Conservation (phyloP, 1,140 invertebrate genomes). For the Acromyrmex echinatior region DNA sequence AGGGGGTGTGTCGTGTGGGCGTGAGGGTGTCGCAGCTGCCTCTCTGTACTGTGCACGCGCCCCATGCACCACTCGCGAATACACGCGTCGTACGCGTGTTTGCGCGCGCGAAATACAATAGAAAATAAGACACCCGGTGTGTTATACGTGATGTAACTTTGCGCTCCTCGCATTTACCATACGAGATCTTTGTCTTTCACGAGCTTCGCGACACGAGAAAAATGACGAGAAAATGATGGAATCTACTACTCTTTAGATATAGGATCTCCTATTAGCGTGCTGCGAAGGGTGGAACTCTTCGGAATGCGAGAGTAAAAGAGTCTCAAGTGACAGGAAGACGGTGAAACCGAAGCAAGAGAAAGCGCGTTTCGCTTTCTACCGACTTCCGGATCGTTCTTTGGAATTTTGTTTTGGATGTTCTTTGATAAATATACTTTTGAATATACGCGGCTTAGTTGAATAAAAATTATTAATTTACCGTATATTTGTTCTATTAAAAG, state of each 20-base stretch:
- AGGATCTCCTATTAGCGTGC: slow-evolving; percentile 70
- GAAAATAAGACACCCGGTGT: background rate
- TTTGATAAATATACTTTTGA: background rate
- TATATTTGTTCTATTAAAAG: too few species aligned
- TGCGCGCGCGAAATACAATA: slow-evolving; percentile 18
- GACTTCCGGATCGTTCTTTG: slow-evolving; percentile 69
- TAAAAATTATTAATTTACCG: background rate
- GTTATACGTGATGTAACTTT: background rate
- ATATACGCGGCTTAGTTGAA: background rate
- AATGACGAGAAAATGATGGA: background rate
- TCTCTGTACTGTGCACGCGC: slow-evolving; percentile 77
- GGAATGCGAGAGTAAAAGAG: slow-evolving; percentile 57
- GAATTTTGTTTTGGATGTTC: background rate
- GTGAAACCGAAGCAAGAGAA: slow-evolving; percentile 42
- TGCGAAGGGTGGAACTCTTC: slow-evolving; percentile 63
- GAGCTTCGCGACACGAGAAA: too few species aligned
- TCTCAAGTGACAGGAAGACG: slow-evolving; percentile 77
- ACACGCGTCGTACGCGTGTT: slow-evolving; percentile 7
- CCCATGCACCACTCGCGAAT: slow-evolving; percentile 50
- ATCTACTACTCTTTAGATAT: slow-evolving; percentile 59
- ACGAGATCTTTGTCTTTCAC: background rate
- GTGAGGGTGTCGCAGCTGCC: slow-evolving; percentile 81
- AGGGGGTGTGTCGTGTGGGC: slow-evolving; percentile 82
- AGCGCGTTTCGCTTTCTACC: slow-evolving; percentile 59
- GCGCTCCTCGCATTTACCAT: background rate